Base-by-base conservation (phyloP, 2,797 vertebrate species). In the Heliangelus exortis region DNA sequence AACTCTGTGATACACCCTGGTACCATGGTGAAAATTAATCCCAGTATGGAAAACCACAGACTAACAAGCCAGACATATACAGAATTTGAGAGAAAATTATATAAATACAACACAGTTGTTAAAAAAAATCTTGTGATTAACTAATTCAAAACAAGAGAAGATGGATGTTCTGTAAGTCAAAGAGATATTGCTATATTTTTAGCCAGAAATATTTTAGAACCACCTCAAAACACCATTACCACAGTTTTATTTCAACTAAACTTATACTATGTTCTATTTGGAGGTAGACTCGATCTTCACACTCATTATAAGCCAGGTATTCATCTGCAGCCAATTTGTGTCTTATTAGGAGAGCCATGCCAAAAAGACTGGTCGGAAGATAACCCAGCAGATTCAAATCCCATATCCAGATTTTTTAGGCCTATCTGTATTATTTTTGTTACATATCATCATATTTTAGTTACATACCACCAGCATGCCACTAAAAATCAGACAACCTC, bases 231-330 rank as follows among this genome's bases (percentile, higher is more conserved):
- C 36, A 78, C 28, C 53, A 51, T 45, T 31, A 59, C 6, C 3
- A 2, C 5, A 2, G 0, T 26, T 91, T 73, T 76, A 50, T 62
- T 84, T 73, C 59, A 66, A 29, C 57, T 74, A 89, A 47, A 91
- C 22, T 21, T 9, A 31, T 7, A 45, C 8, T 39, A 11, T 4
- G 25, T 47, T 84, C 76, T 76, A 25, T 43, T 84, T 78, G 91
- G 91, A 96, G 94, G 96, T 90, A 92, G 89, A 92, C 78, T 90
- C 87, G 86, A 93, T 93, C 91, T 94, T 89, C 67, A 28, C 50
- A 88, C 84, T 84, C 9, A 0, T 81, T 58, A 91, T 2, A 86
- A 31, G 63, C 33, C 67, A 67, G 33, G 76, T 50, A 80, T 0
- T 86, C 23, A 80, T 23, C 73, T 58, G 18, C 59, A 87, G 63